Evolutionary conservation across 2,888 invertebrate genomes (phyloP), one percentile per base, ranked within the genome.

Genomic region (Megamerina dolium): DNA sequence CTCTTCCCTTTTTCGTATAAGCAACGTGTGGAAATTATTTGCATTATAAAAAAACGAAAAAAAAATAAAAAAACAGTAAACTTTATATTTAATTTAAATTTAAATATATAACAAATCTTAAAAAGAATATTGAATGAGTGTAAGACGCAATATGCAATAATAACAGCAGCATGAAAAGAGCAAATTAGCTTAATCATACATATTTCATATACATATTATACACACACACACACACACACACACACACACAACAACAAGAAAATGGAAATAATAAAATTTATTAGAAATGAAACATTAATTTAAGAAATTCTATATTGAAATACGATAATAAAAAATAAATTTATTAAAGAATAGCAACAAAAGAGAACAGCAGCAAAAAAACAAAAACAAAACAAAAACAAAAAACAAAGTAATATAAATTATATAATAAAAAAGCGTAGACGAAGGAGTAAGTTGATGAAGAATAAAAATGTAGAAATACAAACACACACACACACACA

Each of bases 11-110:
- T 49, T n/a, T n/a, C n/a, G n/a, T n/a, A n/a, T n/a, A n/a, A n/a
- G n/a, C 38, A 53, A 48, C 52, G 55, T 55, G 52, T 64, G 53
- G 60, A 52, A 58, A 54, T 61, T 63, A 56, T 65, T 66, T 64
- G 65, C 64, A 64, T 64, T 64, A 62, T 59, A 63, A 46, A 36
- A 40, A 41, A 43, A 43, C 44, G 41, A 45, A 45, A 45, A 44
- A 50, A 46, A 52, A 42, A 42, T 39, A 46, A 48, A 52, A 40
- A 44, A 53, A 46, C 45, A 29, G 37, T 44, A 23, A 23, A 36
- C 31, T 56, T 52, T 49, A 45, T 57, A 59, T 57, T 55, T 35
- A 23, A 49, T 39, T 29, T 26, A 20, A 52, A 61, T 54, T 52
- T 49, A 57, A 46, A 53, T 49, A 38, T 30, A 33, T 37, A 48